A percentile compares a stretch with the other conserved stretches of the same genome.
Evolutionary conservation across 1,140 invertebrate species (phyloP).

Genomic region (Nixonia krombeini): DNA sequence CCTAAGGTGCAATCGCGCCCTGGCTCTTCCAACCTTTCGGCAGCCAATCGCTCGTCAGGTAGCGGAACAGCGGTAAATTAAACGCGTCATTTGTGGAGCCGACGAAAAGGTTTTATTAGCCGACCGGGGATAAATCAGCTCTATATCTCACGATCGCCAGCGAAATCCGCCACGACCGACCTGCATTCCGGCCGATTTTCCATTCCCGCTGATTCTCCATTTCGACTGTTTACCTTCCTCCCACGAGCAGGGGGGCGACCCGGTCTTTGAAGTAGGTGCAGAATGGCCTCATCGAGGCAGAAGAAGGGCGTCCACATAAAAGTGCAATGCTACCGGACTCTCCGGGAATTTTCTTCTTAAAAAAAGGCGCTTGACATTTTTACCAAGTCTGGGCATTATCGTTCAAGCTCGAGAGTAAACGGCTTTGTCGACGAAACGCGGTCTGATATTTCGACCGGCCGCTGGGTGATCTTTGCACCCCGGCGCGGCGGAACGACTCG

Average conservation of each 20-base stretch:
- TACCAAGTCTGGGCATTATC: not conserved
- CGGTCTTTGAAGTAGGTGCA: conserved; percentile 1
- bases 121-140: not conserved
- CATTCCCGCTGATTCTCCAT: not conserved
- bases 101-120: conserved; percentile 11
- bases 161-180: not conserved
- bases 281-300: not conserved
- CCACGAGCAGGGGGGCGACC: not conserved
- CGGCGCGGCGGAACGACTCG: conserved; percentile 1
- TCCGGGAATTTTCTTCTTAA: not conserved
- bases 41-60: conserved; percentile 6
- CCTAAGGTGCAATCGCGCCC: no score
- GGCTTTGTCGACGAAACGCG: not conserved
- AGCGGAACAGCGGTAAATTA: not conserved
- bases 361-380: conserved; percentile 6
- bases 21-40: no score
- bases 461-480: conserved; percentile 2
- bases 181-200: not conserved
- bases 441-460: not conserved
- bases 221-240: conserved; percentile 5
- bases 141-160: conserved; percentile 6
- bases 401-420: not conserved
- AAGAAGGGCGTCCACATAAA: not conserved
- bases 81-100: conserved; percentile 3
- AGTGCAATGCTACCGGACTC: conserved; percentile 6